Base-by-base conservation (phyloP, 2,797 vertebrate species). In the Avahi laniger region DNA sequence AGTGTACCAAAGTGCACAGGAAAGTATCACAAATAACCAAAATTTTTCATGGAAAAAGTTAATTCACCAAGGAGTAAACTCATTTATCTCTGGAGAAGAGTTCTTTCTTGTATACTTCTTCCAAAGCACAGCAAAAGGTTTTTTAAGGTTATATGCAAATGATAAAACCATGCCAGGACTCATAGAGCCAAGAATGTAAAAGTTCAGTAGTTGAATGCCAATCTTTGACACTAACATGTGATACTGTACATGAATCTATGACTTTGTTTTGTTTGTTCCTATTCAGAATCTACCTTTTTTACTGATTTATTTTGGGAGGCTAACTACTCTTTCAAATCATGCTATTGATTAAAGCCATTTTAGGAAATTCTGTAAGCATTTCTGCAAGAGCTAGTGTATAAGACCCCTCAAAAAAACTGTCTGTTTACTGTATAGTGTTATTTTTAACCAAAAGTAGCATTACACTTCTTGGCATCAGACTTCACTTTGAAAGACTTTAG, bases 21-120 rank as follows among this genome's bases (percentile, higher is more conserved):
- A 87, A 82, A 41, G 14, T 81, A 61, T 33, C 52, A 88, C 18
- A 87, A 78, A 52, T 41, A 18, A 43, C 6, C 12, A 17, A 67
- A n/a, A 33, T 17, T 79, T 97, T 88, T 84, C 63, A 17, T 35
- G 85, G 24, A 95, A 43, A 89, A 81, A 89, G 30, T 83, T 79
- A 87, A 84, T 79, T 65, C 8, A 54, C 20, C 30, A 69, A 59
- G 38, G 35, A 84, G 1, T 46, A 92, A 81, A 84, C 41, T 43
- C 20, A 67, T 50, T 89, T 80, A 41, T 48, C 26, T 75, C 35
- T 41, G 61, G 67, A 78, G 54, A 94, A 92, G 73, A 14, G 33
- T 63, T 84, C 35, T 50, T 73, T 65, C 50, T 85, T 73, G 11
- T 41, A 20, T 8, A 83, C 43, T 50, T 90, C 52, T 95, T 92